Evolutionary conservation across 1,140 invertebrate species (phyloP).

Genomic region (Drosophila fuyamai): DNA sequence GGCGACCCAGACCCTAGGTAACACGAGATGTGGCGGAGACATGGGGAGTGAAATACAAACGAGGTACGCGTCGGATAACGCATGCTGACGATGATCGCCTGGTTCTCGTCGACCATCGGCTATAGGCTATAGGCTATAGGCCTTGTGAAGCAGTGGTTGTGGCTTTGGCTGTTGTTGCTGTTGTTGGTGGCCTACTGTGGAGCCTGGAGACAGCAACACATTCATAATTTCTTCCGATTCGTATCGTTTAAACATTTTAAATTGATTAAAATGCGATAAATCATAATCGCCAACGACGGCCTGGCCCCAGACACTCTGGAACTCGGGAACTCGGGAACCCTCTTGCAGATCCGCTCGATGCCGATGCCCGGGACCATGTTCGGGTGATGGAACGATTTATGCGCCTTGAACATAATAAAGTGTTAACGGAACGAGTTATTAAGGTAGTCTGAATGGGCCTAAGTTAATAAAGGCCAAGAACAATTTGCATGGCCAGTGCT

Average conservation of each 20-base stretch:
- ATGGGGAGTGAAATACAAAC: constrained; percentile 74
- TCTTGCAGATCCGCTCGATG: constrained; percentile 6
- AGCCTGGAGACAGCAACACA: constrained; percentile 80
- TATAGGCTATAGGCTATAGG: too few relatives aligned
- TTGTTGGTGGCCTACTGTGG: constrained; percentile 76
- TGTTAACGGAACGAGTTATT: constrained; percentile 85
- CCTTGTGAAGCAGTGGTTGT: constrained; percentile 7
- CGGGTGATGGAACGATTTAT: constrained; percentile 84
- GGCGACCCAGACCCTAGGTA: constrained; percentile 49
- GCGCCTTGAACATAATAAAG: constrained; percentile 83
- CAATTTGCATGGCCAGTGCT: constrained; percentile 62
- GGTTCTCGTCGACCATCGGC: constrained; percentile 15
- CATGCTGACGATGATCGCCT: constrained; percentile 59
- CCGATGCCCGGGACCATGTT: constrained; percentile 24
- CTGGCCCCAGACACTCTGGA: constrained; percentile 25
- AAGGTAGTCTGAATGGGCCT: constrained; percentile 82
- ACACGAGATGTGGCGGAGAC: constrained; percentile 56
- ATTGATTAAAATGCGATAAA: constrained; percentile 84
- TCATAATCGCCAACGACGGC: constrained; percentile 74
- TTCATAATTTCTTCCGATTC: constrained; percentile 83
- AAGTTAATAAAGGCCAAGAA: constrained; percentile 77
- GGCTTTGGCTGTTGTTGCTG: constrained; percentile 34
- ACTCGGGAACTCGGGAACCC: constrained; percentile 26
- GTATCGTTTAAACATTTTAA: constrained; percentile 84
- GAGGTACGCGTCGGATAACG: constrained; percentile 76